phyloP scores from a whole-genome alignment of 2,797 vertebrate species.

The Anabacerthia variegaticeps region DNA sequence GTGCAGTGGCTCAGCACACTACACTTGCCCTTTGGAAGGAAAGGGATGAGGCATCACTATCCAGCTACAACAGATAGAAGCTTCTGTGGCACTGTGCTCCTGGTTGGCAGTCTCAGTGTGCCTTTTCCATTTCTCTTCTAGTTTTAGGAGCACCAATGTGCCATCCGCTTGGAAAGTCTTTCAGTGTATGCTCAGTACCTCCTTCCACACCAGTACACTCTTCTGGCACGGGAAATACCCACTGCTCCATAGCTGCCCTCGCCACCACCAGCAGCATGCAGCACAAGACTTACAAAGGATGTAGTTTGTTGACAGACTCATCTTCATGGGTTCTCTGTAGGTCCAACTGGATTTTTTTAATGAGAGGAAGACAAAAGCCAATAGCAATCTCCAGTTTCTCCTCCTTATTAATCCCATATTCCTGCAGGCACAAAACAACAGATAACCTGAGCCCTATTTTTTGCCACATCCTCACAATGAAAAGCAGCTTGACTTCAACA shows the following conservation, averaged over 20 bases:
- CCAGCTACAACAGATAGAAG: neutral
- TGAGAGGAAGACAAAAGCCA: constrained; percentile 94
- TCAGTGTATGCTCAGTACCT: neutral
- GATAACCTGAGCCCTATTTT: neutral
- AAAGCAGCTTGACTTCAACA: neutral
- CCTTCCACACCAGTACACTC: neutral
- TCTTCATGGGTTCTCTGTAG: constrained; percentile 97
- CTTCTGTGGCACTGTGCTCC: neutral
- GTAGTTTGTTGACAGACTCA: constrained; percentile 97
- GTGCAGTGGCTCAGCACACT: neutral
- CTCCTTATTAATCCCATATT: constrained; percentile 92
- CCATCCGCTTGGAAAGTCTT: neutral
- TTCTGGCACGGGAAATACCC: neutral
- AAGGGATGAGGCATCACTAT: neutral
- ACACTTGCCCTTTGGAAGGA: neutral
- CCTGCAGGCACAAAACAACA: constrained; percentile 76
- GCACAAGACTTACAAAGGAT: constrained; percentile 88
- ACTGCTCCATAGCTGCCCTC: neutral
- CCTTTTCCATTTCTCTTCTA: neutral
- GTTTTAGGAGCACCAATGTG: neutral
- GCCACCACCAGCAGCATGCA: constrained; percentile 14
- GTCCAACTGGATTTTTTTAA: constrained; percentile 95
- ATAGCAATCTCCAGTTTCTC: constrained; percentile 97
- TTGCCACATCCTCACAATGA: neutral
- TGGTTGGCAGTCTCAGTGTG: neutral